phyloP scores from a whole-genome alignment of 1,140 invertebrate genomes.

The Yoshiicerus persimilis region DNA sequence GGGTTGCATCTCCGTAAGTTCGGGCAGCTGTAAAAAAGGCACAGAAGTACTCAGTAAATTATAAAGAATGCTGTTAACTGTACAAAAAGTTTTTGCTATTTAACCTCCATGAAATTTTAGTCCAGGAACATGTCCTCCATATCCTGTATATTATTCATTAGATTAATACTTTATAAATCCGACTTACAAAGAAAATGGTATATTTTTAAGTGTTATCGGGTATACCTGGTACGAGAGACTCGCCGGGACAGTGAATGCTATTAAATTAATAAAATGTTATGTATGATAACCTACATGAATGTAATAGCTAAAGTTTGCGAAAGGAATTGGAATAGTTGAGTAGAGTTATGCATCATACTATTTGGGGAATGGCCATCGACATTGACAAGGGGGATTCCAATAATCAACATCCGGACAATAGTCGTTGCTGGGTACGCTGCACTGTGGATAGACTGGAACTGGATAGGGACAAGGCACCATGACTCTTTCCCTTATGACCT shows the following conservation, averaged over 20 bases:
- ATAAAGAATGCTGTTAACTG: too few species aligned
- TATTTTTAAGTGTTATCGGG: background rate
- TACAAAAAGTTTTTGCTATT: background rate
- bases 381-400: background rate
- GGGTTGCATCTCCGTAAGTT: conserved; percentile 19
- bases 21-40: background rate
- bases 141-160: background rate
- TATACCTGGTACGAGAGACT: background rate
- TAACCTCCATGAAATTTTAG: background rate
- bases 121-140: conserved; percentile 25
- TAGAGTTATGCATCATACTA: background rate
- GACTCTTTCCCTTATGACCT: conserved; percentile 6
- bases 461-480: background rate
- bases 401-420: background rate
- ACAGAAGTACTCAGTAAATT: too few species aligned
- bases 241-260: background rate
- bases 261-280: background rate
- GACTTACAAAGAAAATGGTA: background rate
- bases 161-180: background rate
- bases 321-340: background rate
- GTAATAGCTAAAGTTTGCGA: background rate
- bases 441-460: background rate
- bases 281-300: background rate
- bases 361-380: background rate
- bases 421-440: background rate